Conservation (phyloP, 2,113 vertebrate species). For the Panurus biarmicus region DNA sequence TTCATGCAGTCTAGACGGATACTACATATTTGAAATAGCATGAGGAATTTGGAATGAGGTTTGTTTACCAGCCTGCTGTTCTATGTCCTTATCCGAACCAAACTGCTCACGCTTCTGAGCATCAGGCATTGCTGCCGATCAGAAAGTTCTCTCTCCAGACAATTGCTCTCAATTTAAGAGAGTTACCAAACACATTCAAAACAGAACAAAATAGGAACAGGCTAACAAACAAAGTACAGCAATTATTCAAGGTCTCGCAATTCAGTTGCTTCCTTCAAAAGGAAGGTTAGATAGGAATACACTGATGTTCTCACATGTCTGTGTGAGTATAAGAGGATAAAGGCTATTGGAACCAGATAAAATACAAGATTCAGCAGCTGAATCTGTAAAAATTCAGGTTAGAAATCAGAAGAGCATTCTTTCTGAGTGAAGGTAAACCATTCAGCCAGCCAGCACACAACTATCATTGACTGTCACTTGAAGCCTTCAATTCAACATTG, state of each 20-base stretch:
- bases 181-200: background rate
- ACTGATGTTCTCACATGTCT: background rate
- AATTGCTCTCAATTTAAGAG: background rate
- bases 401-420: background rate
- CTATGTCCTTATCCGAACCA: slow-evolving; percentile 29
- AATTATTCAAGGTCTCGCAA: background rate
- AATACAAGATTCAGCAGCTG: background rate
- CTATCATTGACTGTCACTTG: background rate
- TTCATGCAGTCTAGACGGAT: background rate
- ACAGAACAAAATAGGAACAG: background rate
- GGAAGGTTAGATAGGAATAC: background rate
- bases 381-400: background rate
- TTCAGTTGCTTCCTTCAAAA: background rate
- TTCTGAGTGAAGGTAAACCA: background rate
- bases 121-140: background rate
- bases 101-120: background rate
- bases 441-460: background rate
- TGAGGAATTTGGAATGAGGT: background rate
- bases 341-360: background rate
- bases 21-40: background rate
- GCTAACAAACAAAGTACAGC: background rate
- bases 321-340: background rate
- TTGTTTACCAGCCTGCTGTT: background rate
- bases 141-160: background rate
- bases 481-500: background rate